phyloP scores from a whole-genome alignment of 2,113 vertebrate genomes.

The Natator depressus region DNA sequence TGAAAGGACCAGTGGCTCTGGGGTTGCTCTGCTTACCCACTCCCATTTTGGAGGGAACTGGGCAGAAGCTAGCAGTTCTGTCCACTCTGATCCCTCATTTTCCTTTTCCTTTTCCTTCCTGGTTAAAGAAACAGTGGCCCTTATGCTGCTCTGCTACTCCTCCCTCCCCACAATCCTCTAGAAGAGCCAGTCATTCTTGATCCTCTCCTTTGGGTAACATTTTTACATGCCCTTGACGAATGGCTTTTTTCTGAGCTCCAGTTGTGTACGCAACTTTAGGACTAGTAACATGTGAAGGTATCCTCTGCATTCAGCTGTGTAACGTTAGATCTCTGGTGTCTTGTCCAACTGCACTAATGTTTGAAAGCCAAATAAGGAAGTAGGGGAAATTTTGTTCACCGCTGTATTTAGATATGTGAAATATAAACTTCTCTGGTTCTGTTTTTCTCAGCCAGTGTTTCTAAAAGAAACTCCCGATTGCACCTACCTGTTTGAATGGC shows the following conservation, averaged over 20 bases:
- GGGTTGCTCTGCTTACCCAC: not conserved
- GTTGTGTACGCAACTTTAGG: not conserved
- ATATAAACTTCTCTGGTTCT: not conserved
- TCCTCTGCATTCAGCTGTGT: not conserved
- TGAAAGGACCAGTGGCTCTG: not conserved
- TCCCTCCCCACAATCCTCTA: not conserved
- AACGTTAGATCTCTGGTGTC: not conserved
- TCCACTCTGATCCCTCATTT: not conserved
- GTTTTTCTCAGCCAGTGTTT: conserved; percentile 81
- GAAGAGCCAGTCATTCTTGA: not conserved
- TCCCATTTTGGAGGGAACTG: not conserved
- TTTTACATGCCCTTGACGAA: not conserved
- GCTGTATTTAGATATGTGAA: accelerated
- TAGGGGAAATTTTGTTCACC: not conserved
- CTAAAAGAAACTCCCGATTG: conserved; percentile 93
- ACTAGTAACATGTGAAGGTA: not conserved
- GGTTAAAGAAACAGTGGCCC: not conserved
- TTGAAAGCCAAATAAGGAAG: too few species aligned
- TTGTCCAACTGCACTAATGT: accelerated
- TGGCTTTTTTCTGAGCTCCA: not conserved
- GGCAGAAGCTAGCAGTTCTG: not conserved
- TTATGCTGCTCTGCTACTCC: not conserved
- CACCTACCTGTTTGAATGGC: conserved; percentile 94
- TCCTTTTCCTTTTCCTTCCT: not conserved
- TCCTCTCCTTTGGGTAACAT: not conserved